Percentiles rank a stretch among this genome's conserved stretches.
phyloP scores from a whole-genome alignment of 2,888 invertebrate genomes.

The Leucophenga maculata region DNA sequence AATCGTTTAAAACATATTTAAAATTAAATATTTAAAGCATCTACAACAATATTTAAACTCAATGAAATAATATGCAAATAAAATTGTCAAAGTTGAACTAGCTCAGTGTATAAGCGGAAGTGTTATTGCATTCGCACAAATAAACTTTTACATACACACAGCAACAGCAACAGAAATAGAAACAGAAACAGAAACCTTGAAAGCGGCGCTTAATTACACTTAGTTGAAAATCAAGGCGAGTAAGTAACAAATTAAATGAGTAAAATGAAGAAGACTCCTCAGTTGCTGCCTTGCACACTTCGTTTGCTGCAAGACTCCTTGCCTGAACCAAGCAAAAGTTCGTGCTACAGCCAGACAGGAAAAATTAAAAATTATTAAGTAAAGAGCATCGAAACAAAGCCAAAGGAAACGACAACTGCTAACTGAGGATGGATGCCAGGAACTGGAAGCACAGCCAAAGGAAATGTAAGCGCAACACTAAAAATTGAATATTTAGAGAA shows the following conservation, averaged over 20 bases:
- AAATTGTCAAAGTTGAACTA: neutral
- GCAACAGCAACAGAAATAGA: neutral
- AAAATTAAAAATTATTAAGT: constrained; percentile 36
- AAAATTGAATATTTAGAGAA: constrained; percentile 63
- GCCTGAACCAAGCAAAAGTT: neutral
- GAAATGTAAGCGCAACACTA: constrained; percentile 55
- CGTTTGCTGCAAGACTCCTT: too few species aligned
- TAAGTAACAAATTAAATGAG: too few species aligned
- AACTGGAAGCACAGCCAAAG: constrained; percentile 35
- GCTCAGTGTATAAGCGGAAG: neutral
- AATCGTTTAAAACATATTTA: too few species aligned
- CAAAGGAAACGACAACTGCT: constrained; percentile 9
- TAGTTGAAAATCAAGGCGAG: too few species aligned
- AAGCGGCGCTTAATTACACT: neutral
- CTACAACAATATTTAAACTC: too few species aligned
- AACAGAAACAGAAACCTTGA: neutral
- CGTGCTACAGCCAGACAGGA: constrained; percentile 39
- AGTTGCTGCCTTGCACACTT: too few species aligned
- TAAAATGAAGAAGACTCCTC: too few species aligned
- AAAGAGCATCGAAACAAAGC: constrained; percentile 12
- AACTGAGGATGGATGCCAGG: neutral
- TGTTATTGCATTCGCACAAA: neutral
- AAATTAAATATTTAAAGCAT: too few species aligned
- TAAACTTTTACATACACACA: constrained; percentile 6
- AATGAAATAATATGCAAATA: neutral